A percentile compares a stretch with the other conserved stretches of the same genome.
These are phyloP conservation scores for Clarias laeviceps DNA, from an alignment of 2,797 vertebrate species.

Conservation along the genomic window DNA sequence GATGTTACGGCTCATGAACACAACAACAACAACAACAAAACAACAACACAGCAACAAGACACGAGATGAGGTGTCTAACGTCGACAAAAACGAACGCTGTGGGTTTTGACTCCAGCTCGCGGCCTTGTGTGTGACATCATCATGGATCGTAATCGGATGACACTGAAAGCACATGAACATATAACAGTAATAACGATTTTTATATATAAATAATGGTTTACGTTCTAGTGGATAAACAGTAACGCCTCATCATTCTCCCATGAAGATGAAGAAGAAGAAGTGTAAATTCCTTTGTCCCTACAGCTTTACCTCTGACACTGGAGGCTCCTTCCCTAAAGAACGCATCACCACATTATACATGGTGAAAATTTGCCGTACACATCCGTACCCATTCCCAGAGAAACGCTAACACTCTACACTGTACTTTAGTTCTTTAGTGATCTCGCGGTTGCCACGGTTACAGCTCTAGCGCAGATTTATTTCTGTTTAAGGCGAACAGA, in stretches of 20 bases:
- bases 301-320: neutral
- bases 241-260: no score
- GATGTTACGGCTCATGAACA: neutral
- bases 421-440: neutral
- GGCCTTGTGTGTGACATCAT: neutral
- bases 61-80: neutral
- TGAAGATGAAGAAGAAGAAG: neutral
- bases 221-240: neutral
- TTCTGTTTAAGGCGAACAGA: neutral
- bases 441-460: constrained; percentile 1
- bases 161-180: neutral
- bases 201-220: neutral
- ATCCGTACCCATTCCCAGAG: neutral
- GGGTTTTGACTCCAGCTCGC: neutral
- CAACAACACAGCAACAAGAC: neutral
- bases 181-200: neutral
- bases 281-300: neutral
- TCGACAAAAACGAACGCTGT: neutral
- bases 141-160: neutral
- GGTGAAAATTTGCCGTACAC: neutral
- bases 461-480: neutral
- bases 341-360: neutral
- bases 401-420: neutral
- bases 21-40: neutral
- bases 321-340: neutral